Conservation (phyloP, 2,797 vertebrate genomes). For the Tragopan temminckii region DNA sequence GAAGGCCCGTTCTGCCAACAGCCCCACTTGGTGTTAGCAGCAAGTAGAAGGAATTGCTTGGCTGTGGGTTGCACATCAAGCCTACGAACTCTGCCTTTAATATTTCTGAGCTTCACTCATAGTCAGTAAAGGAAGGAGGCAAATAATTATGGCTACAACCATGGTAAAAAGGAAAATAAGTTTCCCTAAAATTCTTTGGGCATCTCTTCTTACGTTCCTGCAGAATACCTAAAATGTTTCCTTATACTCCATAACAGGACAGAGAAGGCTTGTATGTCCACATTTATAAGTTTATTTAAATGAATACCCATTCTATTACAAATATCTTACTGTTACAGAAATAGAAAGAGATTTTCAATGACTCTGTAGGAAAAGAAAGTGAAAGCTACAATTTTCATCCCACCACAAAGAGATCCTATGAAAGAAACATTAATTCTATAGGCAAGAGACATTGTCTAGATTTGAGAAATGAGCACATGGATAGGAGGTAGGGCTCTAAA, state of each 20-base stretch:
- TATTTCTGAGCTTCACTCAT: not conserved
- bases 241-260: not conserved
- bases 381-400: not conserved
- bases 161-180: not conserved
- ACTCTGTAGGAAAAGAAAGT: not conserved
- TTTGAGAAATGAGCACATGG: not conserved
- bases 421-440: not conserved
- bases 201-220: not conserved
- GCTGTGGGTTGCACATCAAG: not conserved
- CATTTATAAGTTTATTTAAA: not conserved
- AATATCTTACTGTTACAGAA: not conserved
- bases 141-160: not conserved
- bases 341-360: not conserved
- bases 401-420: not conserved
- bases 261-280: not conserved
- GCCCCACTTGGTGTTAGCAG: not conserved
- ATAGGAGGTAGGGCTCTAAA: not conserved
- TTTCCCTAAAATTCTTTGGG: not conserved
- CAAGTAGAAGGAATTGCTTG: not conserved
- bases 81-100: not conserved
- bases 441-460: not conserved
- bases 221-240: not conserved
- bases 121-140: not conserved
- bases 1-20: not conserved
- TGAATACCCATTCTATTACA: not conserved